Base-by-base conservation (phyloP, 2,888 invertebrate genomes). In the Cataglyphis albicans region DNA sequence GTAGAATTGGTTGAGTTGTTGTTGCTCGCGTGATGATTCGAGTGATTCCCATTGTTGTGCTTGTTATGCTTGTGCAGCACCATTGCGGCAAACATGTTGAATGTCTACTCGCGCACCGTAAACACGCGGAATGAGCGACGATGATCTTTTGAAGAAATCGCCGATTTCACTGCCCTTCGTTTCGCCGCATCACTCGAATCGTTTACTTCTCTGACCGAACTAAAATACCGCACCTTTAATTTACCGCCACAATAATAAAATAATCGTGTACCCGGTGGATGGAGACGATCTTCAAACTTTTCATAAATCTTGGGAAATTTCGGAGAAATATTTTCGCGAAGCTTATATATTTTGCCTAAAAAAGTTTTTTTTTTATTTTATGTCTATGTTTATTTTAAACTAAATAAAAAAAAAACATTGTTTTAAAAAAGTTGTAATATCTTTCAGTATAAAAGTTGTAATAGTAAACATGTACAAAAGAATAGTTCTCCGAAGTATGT, bases 41-140 rank as follows among this genome's bases (percentile, higher is more conserved):
- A 84, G 84, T 91, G 86, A 78, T 92, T 91, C 9, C 88, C 89
- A 81, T 90, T 91, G 86, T 90, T 92, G 82, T 93, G 92, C 86
- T 92, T 94, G 87, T 87, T 92, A 89, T 94, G 93, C 90, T 94
- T 94, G 91, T 94, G 94, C 87, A 94, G 89, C 78, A 95, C 94
- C 94, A 94, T 95, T 41, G 94, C 93, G 84, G 93, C 94, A 84
- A 94, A 94, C 94, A 94, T 94, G 89, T 70, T 44, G 78, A 67
- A 61, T 38, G 72, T 63, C 63, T 81, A 64, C 7, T 65, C 64
- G 41, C 41, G 64, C 68, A 32, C 80, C 72, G 86, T 84, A 74
- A 84, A 83, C 57, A 81, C 82, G 82, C 59, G 82, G 73, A 76
- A 82, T 87, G 81, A 82, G 75, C 67, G 18, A 12, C 38, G 57